Evolutionary conservation across 2,113 vertebrate species (phyloP), one percentile per base, ranked within the genome.

Genomic region (Scopus umbretta): DNA sequence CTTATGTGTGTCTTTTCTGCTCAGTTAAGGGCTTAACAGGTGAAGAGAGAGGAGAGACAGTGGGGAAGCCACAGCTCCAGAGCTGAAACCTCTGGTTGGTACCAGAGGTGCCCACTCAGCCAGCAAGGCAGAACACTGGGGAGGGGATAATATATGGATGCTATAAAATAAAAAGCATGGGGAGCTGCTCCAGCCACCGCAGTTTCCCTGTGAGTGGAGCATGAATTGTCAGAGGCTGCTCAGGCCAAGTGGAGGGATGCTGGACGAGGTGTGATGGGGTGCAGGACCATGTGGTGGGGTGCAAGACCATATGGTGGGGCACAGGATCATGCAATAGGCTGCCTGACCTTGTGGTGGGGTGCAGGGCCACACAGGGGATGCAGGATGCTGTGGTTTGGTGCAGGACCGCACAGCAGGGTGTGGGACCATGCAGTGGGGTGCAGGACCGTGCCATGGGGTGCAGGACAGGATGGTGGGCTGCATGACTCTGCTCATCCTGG

Each of bases 171-270:
- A 25, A 53, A 42, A 5, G 43, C 52, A 34, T 1, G 10, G 9
- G 70, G 88, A 82, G 58, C 61, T 42, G 73, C 83, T 70, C 49
- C 38, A 15, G 73, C 55, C 56, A 19, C 78, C 19, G 1, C 9
- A 3, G 27, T 7, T 61, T 12, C 56, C 47, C 34, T 1, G 14
- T 0, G 26, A 53, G 62, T 2, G 1, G 72, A 15, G 73, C 13
- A 11, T 7, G 63, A 26, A 36, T 42, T 3, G 2, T 43, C 3
- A 19, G 89, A 61, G 50, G 52, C 17, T 23, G 45, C 61, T 52
- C 1, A 5, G 25, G 43, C 70, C 0, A 1, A n/a, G 43, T 6
- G 1, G 6, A 72, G 30, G 32, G n/a, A 16, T 20, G 43, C 43
- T 6, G 70, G 29, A 29, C 0, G 2, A 42, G 71, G 30, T 20